Conservation (phyloP, 2,888 invertebrate genomes). For the Rosalia funebris region DNA sequence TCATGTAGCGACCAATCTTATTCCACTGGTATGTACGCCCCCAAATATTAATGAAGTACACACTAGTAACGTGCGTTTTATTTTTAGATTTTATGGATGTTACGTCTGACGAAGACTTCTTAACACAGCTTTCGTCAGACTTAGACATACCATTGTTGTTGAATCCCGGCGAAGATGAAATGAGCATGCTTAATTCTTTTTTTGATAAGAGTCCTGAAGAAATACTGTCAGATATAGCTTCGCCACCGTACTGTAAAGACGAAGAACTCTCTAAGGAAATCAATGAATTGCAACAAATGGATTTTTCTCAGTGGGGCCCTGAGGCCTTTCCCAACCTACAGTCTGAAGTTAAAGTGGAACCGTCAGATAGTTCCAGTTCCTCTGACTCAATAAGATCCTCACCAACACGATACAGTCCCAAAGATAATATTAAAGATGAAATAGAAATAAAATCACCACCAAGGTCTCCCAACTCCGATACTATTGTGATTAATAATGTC, state of each 20-base stretch:
- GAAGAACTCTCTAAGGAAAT: slow-evolving; percentile 37
- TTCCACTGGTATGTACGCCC: slow-evolving; percentile 51
- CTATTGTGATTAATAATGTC: slow-evolving; percentile 19
- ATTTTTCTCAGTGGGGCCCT: slow-evolving; percentile 48
- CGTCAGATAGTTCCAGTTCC: slow-evolving; percentile 43
- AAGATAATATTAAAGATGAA: slow-evolving; percentile 33
- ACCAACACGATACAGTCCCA: slow-evolving; percentile 40
- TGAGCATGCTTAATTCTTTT: slow-evolving; percentile 57
- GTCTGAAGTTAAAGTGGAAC: slow-evolving; percentile 53
- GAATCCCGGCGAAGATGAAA: slow-evolving; percentile 58
- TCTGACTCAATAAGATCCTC: slow-evolving; percentile 49
- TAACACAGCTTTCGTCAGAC: slow-evolving; percentile 59
- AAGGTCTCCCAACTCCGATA: slow-evolving; percentile 25
- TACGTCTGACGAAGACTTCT: slow-evolving; percentile 60
- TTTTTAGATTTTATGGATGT: slow-evolving; percentile 55
- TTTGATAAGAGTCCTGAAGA: slow-evolving; percentile 60
- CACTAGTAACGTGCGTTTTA: slow-evolving; percentile 1
- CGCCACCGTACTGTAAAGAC: slow-evolving; percentile 44
- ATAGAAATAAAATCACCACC: slow-evolving; percentile 37
- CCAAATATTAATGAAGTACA: neutral
- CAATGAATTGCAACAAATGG: slow-evolving; percentile 45
- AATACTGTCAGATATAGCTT: slow-evolving; percentile 57
- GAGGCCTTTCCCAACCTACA: slow-evolving; percentile 49
- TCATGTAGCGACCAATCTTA: slow-evolving; percentile 57
- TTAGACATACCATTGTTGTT: slow-evolving; percentile 60